phyloP scores from a whole-genome alignment of 2,888 invertebrate genomes.

The Sepioteuthis lessoniana region DNA sequence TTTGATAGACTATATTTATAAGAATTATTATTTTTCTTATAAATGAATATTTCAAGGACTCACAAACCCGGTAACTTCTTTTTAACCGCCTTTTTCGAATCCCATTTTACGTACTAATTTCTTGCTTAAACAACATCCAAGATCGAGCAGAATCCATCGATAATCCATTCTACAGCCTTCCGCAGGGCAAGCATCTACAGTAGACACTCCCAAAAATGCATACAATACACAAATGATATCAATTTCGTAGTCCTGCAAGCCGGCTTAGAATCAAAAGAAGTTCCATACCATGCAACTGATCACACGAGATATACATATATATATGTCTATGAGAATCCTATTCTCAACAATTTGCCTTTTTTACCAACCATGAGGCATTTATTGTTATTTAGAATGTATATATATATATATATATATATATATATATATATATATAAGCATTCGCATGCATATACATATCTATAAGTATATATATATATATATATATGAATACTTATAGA shows the following conservation, averaged over 20 bases:
- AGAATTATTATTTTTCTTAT: too few species aligned
- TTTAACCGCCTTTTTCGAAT: not conserved
- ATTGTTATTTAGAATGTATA: not conserved
- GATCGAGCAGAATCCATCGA: not conserved
- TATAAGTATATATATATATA: not conserved
- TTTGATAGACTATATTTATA: too few species aligned
- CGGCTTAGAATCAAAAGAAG: not conserved
- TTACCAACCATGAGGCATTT: not conserved
- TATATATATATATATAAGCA: not conserved
- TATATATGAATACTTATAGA: not conserved
- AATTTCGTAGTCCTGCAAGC: not conserved
- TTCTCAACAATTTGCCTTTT: not conserved
- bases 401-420: constrained; percentile 17
- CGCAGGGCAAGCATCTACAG: not conserved
- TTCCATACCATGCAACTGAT: not conserved
- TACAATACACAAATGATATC: not conserved
- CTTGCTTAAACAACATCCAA: not conserved
- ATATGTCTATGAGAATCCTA: not conserved
- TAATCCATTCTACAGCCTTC: not conserved
- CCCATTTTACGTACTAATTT: not conserved
- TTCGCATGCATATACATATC: not conserved
- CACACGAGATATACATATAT: not conserved
- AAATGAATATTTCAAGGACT: not conserved
- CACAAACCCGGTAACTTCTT: constrained; percentile 33
- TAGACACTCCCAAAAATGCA: not conserved